Base-by-base conservation (phyloP, 2,797 vertebrate genomes). In the Sardinella longiceps region DNA sequence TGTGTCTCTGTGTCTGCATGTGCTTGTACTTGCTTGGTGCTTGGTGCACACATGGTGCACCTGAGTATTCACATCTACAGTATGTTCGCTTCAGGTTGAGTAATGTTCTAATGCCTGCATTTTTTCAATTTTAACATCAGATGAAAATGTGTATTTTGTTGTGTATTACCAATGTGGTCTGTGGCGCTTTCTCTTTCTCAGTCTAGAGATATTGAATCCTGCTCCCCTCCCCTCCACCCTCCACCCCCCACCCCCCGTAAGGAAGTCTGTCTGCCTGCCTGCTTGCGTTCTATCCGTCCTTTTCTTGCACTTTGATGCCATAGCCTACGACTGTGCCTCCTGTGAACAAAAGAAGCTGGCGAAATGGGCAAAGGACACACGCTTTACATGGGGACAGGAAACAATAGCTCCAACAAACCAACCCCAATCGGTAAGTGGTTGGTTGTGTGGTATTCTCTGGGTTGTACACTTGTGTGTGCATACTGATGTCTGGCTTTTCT, bases 331-430 rank as follows among this genome's bases (percentile, higher is more conserved):
- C 30, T 6, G 60, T 33, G 60, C 28, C 60, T 33, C 30, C 9
- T 7, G 14, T 37, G 83, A 83, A 74, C 80, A 60, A 87, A 87
- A 46, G 53, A 82, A 84, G 84, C 81, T 83, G 81, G 86, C 84
- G n/a, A 74, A 74, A 74, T 84, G 80, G 53, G 70, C 84, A 85
- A 83, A 84, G 46, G 28, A 58, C 70, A 81, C 39, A 80, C 12
- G 39, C 48, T 74, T 74, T 74, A 37, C 66, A 28, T 18, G 66
- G 66, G 66, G 30, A 37, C 66, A 74, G 37, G 66, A 74, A 74
- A 74, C 66, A 39, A 18, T 37, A 9, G 66, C 30, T n/a, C 30
- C 66, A 74, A 37, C 30, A 18, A 74, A 4, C 14, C 33, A 15
- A n/a, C n/a, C n/a, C n/a, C n/a, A 39, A 6, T 37, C 15, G 23